phyloP scores from a whole-genome alignment of 1,140 invertebrate genomes.

The Popillia japonica region DNA sequence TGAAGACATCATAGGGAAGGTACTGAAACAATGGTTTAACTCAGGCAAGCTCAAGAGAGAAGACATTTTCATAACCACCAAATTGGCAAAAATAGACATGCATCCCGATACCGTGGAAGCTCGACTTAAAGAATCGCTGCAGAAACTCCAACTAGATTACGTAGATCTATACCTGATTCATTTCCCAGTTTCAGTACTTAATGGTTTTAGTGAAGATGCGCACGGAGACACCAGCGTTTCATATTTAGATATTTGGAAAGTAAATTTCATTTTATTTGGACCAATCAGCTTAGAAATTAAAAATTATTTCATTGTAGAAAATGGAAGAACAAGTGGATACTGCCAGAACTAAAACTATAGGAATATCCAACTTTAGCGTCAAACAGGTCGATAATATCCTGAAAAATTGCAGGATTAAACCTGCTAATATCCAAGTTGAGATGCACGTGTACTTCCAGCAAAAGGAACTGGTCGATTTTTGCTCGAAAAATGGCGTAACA shows the following conservation, averaged over 20 bases:
- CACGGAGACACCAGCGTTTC: not conserved
- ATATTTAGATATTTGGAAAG: not conserved
- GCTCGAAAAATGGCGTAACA: constrained; percentile 72
- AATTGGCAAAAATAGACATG: constrained; percentile 67
- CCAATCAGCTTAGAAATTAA: no score
- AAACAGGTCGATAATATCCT: constrained; percentile 72
- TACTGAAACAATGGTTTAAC: constrained; percentile 67
- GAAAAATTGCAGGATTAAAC: constrained; percentile 70
- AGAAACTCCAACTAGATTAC: constrained; percentile 68
- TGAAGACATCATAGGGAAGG: constrained; percentile 69
- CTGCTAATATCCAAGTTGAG: constrained; percentile 79
- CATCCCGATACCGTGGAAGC: constrained; percentile 67
- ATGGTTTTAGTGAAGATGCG: no score
- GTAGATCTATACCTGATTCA: constrained; percentile 78
- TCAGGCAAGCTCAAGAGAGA: constrained; percentile 66
- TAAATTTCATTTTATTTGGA: not conserved
- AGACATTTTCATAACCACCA: constrained; percentile 73
- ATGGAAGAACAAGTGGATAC: constrained; percentile 12
- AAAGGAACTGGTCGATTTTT: constrained; percentile 75
- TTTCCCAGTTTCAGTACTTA: constrained; percentile 67
- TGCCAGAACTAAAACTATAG: constrained; percentile 73
- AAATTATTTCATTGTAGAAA: not conserved
- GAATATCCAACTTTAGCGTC: constrained; percentile 81
- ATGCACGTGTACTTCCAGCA: constrained; percentile 86
- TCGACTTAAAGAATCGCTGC: constrained; percentile 69